phyloP scores from a whole-genome alignment of 92 coral and sea anemone genomes.

The Palythoa grandis region DNA sequence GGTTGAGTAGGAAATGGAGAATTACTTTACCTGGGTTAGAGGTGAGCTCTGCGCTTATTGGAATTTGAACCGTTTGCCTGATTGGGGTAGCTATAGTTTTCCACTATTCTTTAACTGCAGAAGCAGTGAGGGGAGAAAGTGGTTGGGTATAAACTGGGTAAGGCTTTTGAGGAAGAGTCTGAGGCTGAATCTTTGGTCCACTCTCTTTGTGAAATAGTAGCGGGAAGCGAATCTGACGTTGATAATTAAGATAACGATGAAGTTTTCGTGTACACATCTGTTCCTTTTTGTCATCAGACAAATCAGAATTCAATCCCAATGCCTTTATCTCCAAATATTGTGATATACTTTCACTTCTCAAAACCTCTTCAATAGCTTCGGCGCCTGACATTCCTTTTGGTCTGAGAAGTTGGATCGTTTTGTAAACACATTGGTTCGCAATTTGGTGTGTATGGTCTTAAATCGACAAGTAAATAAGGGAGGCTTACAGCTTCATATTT shows the following conservation, averaged over 20 bases:
- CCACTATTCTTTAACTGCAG: conserved; percentile 14
- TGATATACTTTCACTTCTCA: neutral
- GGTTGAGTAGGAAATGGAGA: conserved; percentile 1
- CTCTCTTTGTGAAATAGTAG: neutral
- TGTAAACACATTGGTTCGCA: no score
- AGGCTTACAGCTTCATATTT: no score
- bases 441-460: no score
- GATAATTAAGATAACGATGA: no score
- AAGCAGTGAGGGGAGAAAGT: neutral
- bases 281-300: no score
- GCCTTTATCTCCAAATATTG: neutral
- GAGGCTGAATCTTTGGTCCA: conserved; percentile 29
- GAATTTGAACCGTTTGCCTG: neutral
- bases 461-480: no score
- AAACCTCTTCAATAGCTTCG: neutral
- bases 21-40: neutral
- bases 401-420: neutral
- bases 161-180: conserved; percentile 4
- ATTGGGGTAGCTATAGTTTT: conserved; percentile 20
- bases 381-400: neutral
- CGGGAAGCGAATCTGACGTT: neutral
- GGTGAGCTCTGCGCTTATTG: neutral
- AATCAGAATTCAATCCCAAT: neutral
- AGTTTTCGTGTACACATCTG: no score
- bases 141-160: conserved; percentile 17